Conservation (phyloP, 2,113 vertebrate genomes). For the Macrotus californicus region DNA sequence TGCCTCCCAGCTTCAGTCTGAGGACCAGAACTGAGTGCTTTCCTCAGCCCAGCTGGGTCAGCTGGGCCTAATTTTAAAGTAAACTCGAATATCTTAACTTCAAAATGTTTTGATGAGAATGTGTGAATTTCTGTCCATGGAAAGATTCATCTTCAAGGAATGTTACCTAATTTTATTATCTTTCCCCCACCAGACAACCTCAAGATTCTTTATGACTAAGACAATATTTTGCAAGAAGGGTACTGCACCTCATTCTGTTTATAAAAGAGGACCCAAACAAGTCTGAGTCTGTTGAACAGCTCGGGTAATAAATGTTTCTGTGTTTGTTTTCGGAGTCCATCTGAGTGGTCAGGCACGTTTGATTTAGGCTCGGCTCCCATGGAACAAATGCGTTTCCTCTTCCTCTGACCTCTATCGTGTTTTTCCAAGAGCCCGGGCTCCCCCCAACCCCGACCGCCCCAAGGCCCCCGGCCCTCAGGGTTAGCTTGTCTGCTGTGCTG, state of each 20-base stretch:
- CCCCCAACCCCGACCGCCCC: background rate
- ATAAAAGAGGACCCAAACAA: constrained; percentile 14
- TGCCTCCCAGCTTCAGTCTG: fast-evolving
- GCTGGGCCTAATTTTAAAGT: background rate
- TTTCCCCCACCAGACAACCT: background rate
- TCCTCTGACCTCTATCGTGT: constrained; percentile 68
- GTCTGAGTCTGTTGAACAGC: constrained; percentile 18
- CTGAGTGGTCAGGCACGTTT: constrained; percentile 29
- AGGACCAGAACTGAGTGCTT: background rate
- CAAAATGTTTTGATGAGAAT: background rate
- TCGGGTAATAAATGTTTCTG: constrained; percentile 52
- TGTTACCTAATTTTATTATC: background rate
- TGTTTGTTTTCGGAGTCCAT: constrained; percentile 59
- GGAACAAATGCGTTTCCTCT: constrained; percentile 55
- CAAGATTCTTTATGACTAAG: background rate
- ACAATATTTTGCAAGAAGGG: background rate
- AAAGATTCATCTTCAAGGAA: background rate
- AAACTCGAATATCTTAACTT: background rate
- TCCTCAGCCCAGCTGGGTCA: background rate
- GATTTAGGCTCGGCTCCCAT: constrained; percentile 50
- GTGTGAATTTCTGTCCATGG: background rate
- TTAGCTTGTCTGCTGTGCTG: background rate
- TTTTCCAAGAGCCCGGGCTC: constrained; percentile 60
- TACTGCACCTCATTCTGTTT: constrained; percentile 39
- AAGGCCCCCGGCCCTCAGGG: background rate